A percentile compares a stretch with the other conserved stretches of the same genome.
These are phyloP conservation scores for Megamerina dolium DNA, from an alignment of 2,888 invertebrate species.

Conservation along the genomic window DNA sequence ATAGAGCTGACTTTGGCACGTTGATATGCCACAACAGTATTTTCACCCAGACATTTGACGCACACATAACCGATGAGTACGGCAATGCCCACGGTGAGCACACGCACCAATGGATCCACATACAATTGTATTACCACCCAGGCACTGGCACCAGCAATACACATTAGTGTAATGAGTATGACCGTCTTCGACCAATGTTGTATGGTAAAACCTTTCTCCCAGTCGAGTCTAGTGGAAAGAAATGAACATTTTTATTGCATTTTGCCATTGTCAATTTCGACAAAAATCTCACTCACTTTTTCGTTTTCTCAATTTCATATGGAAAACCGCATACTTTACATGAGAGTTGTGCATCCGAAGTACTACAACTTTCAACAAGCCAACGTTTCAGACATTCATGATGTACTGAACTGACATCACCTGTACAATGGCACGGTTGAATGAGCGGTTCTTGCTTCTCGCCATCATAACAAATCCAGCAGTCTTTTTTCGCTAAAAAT, in stretches of 20 bases:
- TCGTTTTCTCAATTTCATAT: slow-evolving; percentile 72
- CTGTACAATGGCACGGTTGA: slow-evolving; percentile 83
- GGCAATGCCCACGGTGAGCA: slow-evolving; percentile 75
- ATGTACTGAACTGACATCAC: slow-evolving; percentile 88
- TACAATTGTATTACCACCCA: slow-evolving; percentile 77
- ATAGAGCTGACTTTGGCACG: slow-evolving; percentile 83
- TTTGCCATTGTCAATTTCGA: too few species aligned
- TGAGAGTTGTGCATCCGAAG: slow-evolving; percentile 61
- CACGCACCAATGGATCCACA: slow-evolving; percentile 69
- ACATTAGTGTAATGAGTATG: slow-evolving; percentile 71
- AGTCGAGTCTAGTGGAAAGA: slow-evolving; percentile 58
- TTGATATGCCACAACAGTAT: slow-evolving; percentile 84
- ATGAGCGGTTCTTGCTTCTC: slow-evolving; percentile 77
- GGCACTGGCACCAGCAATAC: slow-evolving; percentile 67
- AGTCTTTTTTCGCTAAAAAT: slow-evolving; percentile 63
- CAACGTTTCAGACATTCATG: slow-evolving; percentile 85
- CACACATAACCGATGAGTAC: slow-evolving; percentile 79
- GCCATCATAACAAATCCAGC: slow-evolving; percentile 91
- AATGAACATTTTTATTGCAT: neutral
- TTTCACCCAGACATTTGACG: slow-evolving; percentile 79
- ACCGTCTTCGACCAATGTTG: slow-evolving; percentile 81
- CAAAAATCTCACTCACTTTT: slow-evolving; percentile 53
- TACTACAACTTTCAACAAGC: slow-evolving; percentile 81
- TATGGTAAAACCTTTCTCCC: slow-evolving; percentile 77
- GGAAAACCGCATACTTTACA: slow-evolving; percentile 83